Conservation (phyloP, 2,113 vertebrate species). For the Bufo gargarizans region DNA sequence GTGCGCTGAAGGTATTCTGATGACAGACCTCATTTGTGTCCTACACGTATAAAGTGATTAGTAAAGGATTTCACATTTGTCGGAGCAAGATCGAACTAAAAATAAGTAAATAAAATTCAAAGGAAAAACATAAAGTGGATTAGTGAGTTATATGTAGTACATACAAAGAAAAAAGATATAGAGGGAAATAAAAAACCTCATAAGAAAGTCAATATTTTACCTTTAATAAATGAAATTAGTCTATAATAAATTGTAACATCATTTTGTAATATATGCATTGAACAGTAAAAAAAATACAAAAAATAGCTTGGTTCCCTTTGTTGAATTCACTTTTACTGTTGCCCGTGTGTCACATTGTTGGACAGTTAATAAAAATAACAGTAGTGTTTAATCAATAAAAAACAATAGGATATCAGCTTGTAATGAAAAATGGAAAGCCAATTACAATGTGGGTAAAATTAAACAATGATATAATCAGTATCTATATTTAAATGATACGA, state of each 20-base stretch:
- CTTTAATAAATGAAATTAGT: conserved; percentile 23
- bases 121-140: conserved; percentile 34
- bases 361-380: not conserved
- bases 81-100: conserved; percentile 10
- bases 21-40: conserved; percentile 50
- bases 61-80: conserved; percentile 47
- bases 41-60: conserved; percentile 42
- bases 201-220: conserved; percentile 16
- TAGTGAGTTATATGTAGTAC: conserved; percentile 22
- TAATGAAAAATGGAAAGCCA: not conserved
- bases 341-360: not conserved
- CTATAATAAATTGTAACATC: conserved; percentile 2
- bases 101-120: conserved; percentile 42
- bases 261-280: not conserved
- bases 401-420: not conserved
- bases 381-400: not conserved
- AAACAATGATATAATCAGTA: not conserved
- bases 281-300: not conserved
- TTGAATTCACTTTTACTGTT: not conserved
- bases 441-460: not conserved
- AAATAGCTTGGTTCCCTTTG: not conserved
- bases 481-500: not conserved
- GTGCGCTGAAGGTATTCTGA: conserved; percentile 11
- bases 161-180: conserved; percentile 5
- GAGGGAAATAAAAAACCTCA: conserved; percentile 1